Conservation (phyloP, 2,797 vertebrate genomes). For the Miichthys miiuy region DNA sequence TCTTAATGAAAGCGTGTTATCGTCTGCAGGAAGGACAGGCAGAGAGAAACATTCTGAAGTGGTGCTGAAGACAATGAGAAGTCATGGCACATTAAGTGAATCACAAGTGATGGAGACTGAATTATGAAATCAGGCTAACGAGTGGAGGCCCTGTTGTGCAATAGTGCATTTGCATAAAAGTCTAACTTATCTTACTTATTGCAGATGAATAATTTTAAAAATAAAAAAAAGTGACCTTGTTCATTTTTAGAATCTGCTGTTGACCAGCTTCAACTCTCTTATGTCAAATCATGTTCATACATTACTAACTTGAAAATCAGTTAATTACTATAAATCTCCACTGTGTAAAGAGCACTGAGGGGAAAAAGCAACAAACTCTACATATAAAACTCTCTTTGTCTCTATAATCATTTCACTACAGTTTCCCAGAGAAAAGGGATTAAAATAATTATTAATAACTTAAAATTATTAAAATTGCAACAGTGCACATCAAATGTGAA, state of each 20-base stretch:
- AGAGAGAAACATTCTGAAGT: not conserved
- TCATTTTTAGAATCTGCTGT: not conserved
- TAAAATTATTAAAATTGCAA: not conserved
- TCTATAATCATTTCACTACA: too few species aligned
- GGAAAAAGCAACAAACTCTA: too few species aligned
- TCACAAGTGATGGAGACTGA: not conserved
- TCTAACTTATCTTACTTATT: not conserved
- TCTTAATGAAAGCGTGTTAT: not conserved
- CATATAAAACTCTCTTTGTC: not conserved
- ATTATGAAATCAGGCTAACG: not conserved
- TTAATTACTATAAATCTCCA: not conserved
- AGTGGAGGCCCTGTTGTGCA: not conserved
- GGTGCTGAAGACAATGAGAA: not conserved
- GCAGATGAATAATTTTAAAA: not conserved
- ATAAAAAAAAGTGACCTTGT: not conserved
- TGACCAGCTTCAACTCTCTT: not conserved
- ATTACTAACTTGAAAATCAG: not conserved
- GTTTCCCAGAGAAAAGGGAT: too few species aligned
- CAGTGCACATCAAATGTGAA: not conserved
- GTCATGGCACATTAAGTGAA: not conserved
- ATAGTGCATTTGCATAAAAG: not conserved
- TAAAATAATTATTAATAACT: not conserved
- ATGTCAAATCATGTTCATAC: not conserved
- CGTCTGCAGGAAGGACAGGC: not conserved
- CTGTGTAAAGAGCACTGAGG: not conserved